Conservation (phyloP, 2,113 vertebrate species). For the Dolichallabes microphthalmus region DNA sequence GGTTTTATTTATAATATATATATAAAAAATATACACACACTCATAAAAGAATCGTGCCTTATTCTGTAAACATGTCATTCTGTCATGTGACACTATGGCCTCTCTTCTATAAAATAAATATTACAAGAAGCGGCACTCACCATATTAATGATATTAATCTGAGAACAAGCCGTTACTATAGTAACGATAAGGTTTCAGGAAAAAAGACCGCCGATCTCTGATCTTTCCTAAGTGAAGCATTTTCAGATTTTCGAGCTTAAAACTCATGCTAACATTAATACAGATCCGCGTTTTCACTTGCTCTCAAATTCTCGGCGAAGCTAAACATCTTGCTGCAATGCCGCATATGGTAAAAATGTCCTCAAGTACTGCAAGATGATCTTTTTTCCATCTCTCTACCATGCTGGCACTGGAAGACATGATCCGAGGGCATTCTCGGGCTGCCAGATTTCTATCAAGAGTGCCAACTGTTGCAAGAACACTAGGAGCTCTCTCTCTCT, state of each 20-base stretch:
- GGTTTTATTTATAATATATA: no score
- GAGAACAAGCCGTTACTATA: background rate
- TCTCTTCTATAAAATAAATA: background rate
- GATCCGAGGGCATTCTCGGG: constrained; percentile 23
- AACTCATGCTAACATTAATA: background rate
- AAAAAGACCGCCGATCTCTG: background rate
- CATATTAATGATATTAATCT: no score
- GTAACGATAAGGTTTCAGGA: background rate
- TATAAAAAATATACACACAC: no score
- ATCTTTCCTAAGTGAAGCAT: background rate
- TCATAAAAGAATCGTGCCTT: background rate
- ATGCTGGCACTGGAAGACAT: constrained; percentile 2
- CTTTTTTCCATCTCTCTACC: background rate
- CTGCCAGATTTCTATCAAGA: constrained; percentile 11
- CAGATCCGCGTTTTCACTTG: background rate
- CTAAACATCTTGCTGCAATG: background rate
- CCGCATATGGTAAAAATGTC: constrained; percentile 14
- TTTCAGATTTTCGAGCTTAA: background rate
- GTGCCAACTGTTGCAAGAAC: constrained; percentile 36
- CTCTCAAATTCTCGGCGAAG: background rate
- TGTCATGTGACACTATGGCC: background rate
- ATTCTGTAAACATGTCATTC: no score
- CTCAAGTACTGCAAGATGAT: constrained; percentile 12
- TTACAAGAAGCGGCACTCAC: background rate
- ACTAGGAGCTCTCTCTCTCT: constrained; percentile 14